Evolutionary conservation across 2,797 vertebrate species (phyloP).

Genomic region (Hipposideros larvatus): DNA sequence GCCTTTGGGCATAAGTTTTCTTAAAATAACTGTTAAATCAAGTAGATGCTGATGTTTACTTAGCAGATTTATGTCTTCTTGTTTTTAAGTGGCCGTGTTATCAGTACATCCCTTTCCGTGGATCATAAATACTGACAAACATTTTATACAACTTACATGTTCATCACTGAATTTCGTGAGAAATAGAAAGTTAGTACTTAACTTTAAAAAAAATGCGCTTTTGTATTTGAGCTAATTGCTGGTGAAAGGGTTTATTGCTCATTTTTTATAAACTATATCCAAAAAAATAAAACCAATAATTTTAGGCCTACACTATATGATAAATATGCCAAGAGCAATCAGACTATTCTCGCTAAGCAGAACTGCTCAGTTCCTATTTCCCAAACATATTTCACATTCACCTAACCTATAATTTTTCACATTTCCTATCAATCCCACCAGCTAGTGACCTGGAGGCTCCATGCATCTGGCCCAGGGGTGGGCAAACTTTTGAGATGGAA

Average conservation of each 20-base stretch:
- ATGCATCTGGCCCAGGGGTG: background rate
- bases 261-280: background rate
- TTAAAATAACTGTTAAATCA: conserved; percentile 47
- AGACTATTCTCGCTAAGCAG: background rate
- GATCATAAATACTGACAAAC: conserved; percentile 41
- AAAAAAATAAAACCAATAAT: background rate
- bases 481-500: too few relatives aligned
- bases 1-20: background rate
- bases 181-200: conserved; percentile 48
- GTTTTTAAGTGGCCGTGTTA: conserved; percentile 24
- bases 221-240: conserved; percentile 20
- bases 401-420: background rate
- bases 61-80: conserved; percentile 12
- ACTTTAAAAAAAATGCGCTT: background rate
- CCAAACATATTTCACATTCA: background rate
- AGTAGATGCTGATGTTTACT: conserved; percentile 35
- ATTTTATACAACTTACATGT: background rate
- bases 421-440: background rate
- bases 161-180: conserved; percentile 24
- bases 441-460: background rate
- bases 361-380: background rate
- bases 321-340: background rate
- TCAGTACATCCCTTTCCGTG: background rate
- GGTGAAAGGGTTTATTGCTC: background rate
- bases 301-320: conserved; percentile 28